Evolutionary conservation across 2,888 invertebrate genomes (phyloP), one percentile per base, ranked within the genome.

Genomic region (Bellardia bayeri): DNA sequence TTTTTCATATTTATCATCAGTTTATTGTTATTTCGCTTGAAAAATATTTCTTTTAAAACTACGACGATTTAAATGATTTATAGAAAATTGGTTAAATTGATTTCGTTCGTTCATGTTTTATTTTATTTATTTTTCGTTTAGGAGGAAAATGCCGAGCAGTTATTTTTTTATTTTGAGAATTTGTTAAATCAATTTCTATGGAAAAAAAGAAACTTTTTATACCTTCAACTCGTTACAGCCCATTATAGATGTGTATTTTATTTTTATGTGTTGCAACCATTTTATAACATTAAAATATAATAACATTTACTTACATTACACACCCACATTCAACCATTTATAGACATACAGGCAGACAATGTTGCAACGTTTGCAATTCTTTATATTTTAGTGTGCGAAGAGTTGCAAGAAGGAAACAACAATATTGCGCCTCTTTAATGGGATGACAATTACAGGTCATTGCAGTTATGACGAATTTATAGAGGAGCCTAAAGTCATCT

Each of bases 231-330:
- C 75, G 85, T 85, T 85, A 69, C 7, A 75, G 69, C 45, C 45
- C 71, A 83, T 83, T 71, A 71, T 69, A 37, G 30, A 68, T 69
- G 69, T 83, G 78, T 30, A 64, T 74, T 80, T 80, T 85, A 66
- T 80, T 63, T 80, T 85, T 37, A 69, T 80, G 71, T 83, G 71
- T 83, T 83, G 78, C 49, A 72, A 49, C 71, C 85, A 75, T 85
- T 85, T 85, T 81, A 85, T 81, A 85, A 80, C 75, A 85, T 85
- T 85, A 85, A 85, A 85, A 80, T 75, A 69, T 85, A 85, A 85
- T 75, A 85, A 85, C 68, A 69, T 85, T 85, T 85, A 63, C 71
- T 74, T 49, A 75, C 72, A 72, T 66, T 14, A 54, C 8, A 75
- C 23, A 63, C 8, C 68, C 23, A 63, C 45, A 49, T 11, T 42